These are phyloP conservation scores for Ecdyonurus torrentis DNA, from an alignment of 2,888 invertebrate genomes.

Conservation along the genomic window DNA sequence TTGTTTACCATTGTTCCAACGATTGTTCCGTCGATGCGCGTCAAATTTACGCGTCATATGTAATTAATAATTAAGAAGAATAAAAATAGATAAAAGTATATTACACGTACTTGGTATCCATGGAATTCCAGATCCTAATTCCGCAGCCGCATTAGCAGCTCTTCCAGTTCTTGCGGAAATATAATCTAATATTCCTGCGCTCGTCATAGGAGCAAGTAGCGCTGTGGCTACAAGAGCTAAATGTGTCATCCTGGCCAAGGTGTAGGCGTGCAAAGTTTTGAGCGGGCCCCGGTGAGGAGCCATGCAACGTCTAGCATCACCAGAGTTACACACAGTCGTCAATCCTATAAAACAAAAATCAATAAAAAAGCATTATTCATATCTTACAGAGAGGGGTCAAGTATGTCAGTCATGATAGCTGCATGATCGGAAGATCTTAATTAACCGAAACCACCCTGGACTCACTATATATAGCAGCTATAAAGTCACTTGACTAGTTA, in stretches of 20 bases:
- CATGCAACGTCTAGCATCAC: not conserved
- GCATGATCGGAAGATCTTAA: no score
- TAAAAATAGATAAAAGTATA: no score
- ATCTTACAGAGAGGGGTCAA: no score
- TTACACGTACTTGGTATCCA: slow-evolving; percentile 1
- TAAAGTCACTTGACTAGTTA: no score
- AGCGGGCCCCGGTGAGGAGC: not conserved
- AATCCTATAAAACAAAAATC: not conserved
- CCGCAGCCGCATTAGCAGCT: not conserved
- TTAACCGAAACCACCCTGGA: no score
- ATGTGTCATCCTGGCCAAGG: not conserved
- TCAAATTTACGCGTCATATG: no score
- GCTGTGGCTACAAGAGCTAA: not conserved
- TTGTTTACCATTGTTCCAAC: no score
- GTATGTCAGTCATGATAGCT: no score
- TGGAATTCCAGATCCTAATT: not conserved
- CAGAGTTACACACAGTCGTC: not conserved
- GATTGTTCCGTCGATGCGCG: no score
- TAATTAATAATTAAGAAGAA: no score
- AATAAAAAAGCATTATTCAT: not conserved
- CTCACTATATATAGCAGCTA: no score
- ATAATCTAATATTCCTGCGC: not conserved
- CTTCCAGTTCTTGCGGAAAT: not conserved
- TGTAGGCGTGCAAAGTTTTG: not conserved
- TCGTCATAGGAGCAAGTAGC: not conserved